Conservation (phyloP, 2,113 vertebrate species). For the Solea senegalensis region DNA sequence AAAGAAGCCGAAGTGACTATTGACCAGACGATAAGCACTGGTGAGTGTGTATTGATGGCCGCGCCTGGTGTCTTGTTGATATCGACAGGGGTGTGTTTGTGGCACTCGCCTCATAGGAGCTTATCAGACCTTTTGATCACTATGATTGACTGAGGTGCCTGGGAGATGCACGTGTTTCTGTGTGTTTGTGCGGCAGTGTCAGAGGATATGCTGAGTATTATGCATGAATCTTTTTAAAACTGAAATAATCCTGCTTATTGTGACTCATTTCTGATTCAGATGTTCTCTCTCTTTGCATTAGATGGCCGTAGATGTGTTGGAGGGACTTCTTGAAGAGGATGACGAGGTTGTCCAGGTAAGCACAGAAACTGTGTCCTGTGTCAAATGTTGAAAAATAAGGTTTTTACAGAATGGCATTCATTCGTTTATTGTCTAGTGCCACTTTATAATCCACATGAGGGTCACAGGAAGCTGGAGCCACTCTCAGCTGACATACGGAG, state of each 20-base stretch:
- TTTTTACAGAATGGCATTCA: no score
- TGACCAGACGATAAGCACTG: slow-evolving; percentile 69
- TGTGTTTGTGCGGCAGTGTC: not conserved
- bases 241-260: not conserved
- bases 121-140: slow-evolving; percentile 63
- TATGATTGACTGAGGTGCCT: slow-evolving; percentile 56
- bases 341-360: slow-evolving; percentile 86
- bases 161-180: slow-evolving; percentile 21
- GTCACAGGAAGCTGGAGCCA: no score
- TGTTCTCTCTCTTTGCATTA: slow-evolving; percentile 46
- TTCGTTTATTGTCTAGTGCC: no score
- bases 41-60: slow-evolving; percentile 62
- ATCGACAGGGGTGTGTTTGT: slow-evolving; percentile 49
- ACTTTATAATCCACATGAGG: no score
- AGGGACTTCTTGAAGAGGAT: slow-evolving; percentile 84
- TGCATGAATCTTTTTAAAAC: slow-evolving; percentile 11
- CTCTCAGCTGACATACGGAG: no score
- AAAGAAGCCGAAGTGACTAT: slow-evolving; percentile 56
- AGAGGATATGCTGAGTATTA: not conserved
- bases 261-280: no score
- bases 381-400: no score
- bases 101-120: slow-evolving; percentile 40
- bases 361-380: not conserved
- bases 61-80: slow-evolving; percentile 70
- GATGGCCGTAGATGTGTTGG: slow-evolving; percentile 82